These are phyloP conservation scores for Aphelocoma californica DNA, from an alignment of 2,797 vertebrate species.

Conservation along the genomic window DNA sequence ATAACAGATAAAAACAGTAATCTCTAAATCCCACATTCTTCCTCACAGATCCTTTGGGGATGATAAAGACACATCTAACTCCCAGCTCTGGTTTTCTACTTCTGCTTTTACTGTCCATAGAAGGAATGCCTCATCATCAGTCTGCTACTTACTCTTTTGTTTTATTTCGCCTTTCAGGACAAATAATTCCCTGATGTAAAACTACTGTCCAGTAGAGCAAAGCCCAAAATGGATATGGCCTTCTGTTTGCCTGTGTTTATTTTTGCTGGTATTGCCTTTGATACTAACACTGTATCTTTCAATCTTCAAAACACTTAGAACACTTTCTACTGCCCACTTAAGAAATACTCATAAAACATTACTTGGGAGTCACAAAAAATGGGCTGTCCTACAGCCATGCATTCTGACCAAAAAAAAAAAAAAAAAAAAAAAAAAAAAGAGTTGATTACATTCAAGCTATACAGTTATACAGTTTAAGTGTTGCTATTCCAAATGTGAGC, in stretches of 20 bases:
- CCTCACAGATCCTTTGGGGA: background rate
- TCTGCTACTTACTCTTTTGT: background rate
- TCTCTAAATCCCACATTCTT: background rate
- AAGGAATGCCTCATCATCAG: background rate
- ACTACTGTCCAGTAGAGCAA: background rate
- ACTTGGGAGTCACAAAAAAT: background rate
- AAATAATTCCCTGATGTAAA: background rate
- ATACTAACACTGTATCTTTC: background rate
- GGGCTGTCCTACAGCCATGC: background rate
- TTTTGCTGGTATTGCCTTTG: background rate
- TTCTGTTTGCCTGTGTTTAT: background rate
- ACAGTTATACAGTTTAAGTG: background rate
- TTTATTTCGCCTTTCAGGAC: background rate
- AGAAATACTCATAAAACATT: slow-evolving; percentile 15
- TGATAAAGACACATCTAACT: background rate
- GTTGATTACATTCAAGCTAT: slow-evolving; percentile 7
- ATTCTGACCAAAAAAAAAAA: background rate
- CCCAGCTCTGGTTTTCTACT: background rate
- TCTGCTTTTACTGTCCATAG: background rate
- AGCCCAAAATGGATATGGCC: background rate
- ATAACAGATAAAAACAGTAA: background rate
- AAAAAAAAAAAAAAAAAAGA: background rate
- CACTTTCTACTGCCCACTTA: background rate
- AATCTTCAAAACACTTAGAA: background rate
- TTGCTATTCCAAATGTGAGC: background rate